Conservation (phyloP, 2,797 vertebrate genomes). For the Lithobates sylvaticus region DNA sequence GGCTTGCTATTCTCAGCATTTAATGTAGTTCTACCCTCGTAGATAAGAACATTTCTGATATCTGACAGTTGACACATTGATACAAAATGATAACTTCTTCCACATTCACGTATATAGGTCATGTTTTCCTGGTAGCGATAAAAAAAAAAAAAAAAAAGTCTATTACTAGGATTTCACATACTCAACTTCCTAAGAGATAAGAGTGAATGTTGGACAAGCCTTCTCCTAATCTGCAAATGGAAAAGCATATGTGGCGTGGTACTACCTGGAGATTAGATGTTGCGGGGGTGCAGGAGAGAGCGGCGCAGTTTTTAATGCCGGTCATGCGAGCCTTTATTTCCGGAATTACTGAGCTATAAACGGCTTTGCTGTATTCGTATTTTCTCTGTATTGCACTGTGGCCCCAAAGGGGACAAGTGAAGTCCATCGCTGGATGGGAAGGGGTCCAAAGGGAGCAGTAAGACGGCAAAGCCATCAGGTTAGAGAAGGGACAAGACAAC, state of each 20-base stretch:
- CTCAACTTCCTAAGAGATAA: not conserved
- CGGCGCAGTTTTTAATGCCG: not conserved
- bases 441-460: no score
- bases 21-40: not conserved
- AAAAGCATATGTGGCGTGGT: not conserved
- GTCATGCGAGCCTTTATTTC: not conserved
- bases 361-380: not conserved
- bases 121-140: slow-evolving; percentile 1
- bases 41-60: not conserved
- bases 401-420: no score
- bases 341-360: not conserved
- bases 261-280: not conserved
- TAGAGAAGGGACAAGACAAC: no score
- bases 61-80: not conserved
- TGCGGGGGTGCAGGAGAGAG: not conserved
- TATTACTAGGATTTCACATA: not conserved
- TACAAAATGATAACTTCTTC: not conserved
- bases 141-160: not conserved
- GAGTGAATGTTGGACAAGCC: not conserved
- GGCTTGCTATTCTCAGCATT: not conserved
- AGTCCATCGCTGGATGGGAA: not conserved
- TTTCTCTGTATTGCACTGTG: not conserved
- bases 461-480: no score
- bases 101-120: not conserved
- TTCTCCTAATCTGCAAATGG: not conserved